phyloP scores from a whole-genome alignment of 2,797 vertebrate genomes.

The Anguilla obscura region DNA sequence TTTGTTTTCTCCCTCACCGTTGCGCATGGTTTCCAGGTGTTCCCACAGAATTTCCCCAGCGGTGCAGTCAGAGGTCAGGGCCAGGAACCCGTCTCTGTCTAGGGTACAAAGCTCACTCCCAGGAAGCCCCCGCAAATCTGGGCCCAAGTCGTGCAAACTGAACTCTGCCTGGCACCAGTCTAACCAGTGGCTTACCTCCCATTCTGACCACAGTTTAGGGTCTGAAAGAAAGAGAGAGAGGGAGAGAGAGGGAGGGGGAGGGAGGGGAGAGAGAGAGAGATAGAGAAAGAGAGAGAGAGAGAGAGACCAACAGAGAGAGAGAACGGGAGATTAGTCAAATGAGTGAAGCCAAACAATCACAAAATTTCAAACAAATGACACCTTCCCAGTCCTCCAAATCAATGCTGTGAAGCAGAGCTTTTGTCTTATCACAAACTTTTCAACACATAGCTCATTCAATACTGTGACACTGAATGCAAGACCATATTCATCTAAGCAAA shows the following conservation, averaged over 20 bases:
- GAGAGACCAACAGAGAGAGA: no score
- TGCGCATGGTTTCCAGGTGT: constrained; percentile 68
- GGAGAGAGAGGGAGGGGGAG: not conserved
- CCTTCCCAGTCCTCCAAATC: no score
- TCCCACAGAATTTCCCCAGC: constrained; percentile 73
- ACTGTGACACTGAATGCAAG: not conserved
- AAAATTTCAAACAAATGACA: not conserved
- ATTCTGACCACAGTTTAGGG: constrained; percentile 63
- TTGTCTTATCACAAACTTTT: not conserved
- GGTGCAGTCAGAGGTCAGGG: constrained; percentile 58
- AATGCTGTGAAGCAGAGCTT: no score
- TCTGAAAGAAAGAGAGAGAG: constrained; percentile 49
- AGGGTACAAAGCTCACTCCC: constrained; percentile 60
- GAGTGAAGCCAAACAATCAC: not conserved
- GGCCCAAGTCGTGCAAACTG: constrained; percentile 55
- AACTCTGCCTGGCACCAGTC: constrained; percentile 72
- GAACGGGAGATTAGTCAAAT: no score
- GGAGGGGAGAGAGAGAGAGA: not conserved
- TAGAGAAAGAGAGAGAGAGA: not conserved
- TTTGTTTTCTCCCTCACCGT: constrained; percentile 49
- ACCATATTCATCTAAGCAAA: not conserved
- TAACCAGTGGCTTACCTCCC: constrained; percentile 71
- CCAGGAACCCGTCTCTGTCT: constrained; percentile 62
- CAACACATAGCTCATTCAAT: not conserved
- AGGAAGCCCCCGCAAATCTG: constrained; percentile 56